Evolutionary conservation across 1,140 invertebrate genomes (phyloP), one percentile per base, ranked within the genome.

Genomic region (Microvelia longipes): DNA sequence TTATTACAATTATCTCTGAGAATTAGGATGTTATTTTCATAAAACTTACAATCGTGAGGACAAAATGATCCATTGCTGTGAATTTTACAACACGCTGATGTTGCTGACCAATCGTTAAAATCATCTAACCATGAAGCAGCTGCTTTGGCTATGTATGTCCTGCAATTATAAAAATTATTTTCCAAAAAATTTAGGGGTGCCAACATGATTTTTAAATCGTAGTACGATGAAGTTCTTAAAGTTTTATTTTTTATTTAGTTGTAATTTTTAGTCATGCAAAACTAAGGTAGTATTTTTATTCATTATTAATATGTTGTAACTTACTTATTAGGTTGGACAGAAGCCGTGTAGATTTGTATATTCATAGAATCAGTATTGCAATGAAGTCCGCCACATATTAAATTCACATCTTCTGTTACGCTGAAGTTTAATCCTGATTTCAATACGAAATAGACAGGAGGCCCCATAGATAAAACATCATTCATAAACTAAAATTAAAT

Each of bases 371-470:
- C 87, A 0, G 81, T 74, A 72, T 90, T 85, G 78, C 94, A 96
- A 77, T 84, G 86, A 70, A 85, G 82, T 0, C 89, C 88, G 1
- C 90, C 88, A 76, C 96, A 98, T 0, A 99, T 83, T 73, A 89
- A 79, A 80, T 98, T 96, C 80, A 98, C 94, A 25, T 85, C 80
- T 0, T 81, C 76, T 2, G 78, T 78, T 24, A 88, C 80, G 0
- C 88, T 87, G 78, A 91, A 97, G 80, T 96, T 85, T 28, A 94
- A 80, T 0, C 87, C 89, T 28, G 87, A 85, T 71, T 91, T 94
- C 0, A 98, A 83, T 0, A 99, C 95, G 80, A 98, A 98, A 80
- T 98, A 99, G 28, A 98, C 88, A 0, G 96, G 96, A 0, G 96
- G 92, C 0, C 97, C 97, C 72, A 98, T 95, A 70, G 92, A 91